Evolutionary conservation across 2,888 invertebrate species (phyloP).

Genomic region (Encarsia formosa): DNA sequence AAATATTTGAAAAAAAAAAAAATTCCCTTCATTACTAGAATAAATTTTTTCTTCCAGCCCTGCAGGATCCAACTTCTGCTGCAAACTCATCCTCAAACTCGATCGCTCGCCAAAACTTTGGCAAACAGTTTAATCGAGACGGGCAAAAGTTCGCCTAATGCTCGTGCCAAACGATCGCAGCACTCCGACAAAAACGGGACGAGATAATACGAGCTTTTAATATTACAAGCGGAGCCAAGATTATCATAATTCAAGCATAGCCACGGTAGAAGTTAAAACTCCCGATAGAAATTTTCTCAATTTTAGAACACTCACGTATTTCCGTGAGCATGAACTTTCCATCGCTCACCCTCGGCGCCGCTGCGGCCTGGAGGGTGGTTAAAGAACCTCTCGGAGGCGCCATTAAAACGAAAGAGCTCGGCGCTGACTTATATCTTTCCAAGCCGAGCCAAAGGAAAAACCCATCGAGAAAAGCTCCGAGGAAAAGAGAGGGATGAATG

Average conservation of each 20-base stretch:
- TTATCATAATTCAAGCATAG: conserved; percentile 21
- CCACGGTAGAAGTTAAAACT: conserved; percentile 18
- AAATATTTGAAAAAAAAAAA: too few relatives aligned
- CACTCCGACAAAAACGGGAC: too few relatives aligned
- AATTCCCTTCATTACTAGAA: too few relatives aligned
- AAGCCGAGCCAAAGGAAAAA: conserved; percentile 9
- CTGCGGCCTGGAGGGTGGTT: neutral
- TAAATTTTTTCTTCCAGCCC: too few relatives aligned
- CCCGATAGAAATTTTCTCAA: conserved; percentile 24
- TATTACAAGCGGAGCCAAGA: conserved; percentile 11
- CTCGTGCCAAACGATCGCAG: too few relatives aligned
- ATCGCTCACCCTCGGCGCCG: conserved; percentile 12
- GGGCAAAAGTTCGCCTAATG: too few relatives aligned
- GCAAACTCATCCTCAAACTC: too few relatives aligned
- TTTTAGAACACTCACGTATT: conserved; percentile 27
- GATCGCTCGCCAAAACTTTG: too few relatives aligned
- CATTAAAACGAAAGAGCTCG: conserved; percentile 22
- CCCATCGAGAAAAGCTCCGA: conserved; percentile 1
- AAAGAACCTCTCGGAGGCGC: too few relatives aligned
- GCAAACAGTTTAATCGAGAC: too few relatives aligned
- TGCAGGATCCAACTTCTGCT: too few relatives aligned
- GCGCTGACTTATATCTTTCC: conserved; percentile 3
- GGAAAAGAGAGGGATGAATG: neutral
- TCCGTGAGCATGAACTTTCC: conserved; percentile 20
- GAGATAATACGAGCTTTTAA: too few relatives aligned